Conservation (phyloP, 1,140 invertebrate species). For the Orchesella cincta region DNA sequence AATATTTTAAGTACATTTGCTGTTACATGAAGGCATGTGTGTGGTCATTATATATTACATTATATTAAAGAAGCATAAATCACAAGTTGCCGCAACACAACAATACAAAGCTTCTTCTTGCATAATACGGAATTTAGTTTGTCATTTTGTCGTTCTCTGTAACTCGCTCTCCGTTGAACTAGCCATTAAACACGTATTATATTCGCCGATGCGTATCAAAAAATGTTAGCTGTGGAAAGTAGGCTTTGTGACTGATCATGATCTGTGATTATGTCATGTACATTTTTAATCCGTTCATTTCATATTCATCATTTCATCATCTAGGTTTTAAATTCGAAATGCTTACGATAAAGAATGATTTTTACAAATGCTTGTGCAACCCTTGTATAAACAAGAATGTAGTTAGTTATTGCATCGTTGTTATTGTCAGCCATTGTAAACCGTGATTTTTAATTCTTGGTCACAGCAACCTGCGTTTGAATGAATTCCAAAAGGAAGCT, state of each 20-base stretch:
- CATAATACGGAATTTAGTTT: not conserved
- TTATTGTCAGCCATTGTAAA: too few species aligned
- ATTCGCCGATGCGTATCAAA: conserved; percentile 4
- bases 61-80: not conserved
- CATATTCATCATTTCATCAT: too few species aligned
- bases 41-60: not conserved
- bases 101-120: not conserved
- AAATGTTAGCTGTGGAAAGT: not conserved
- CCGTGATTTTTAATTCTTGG: too few species aligned
- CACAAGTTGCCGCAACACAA: not conserved
- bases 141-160: conserved; percentile 1
- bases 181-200: not conserved
- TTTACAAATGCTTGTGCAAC: too few species aligned
- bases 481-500: too few species aligned
- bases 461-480: too few species aligned
- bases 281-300: too few species aligned
- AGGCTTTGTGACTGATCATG: not conserved
- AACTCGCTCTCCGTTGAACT: not conserved
- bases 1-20: not conserved
- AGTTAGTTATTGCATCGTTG: too few species aligned
- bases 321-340: too few species aligned
- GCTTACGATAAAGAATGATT: too few species aligned
- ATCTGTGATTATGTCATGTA: too few species aligned
- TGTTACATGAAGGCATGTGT: not conserved
- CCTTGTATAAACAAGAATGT: too few species aligned